Evolutionary conservation across 2,113 vertebrate species (phyloP), one percentile per base, ranked within the genome.

Genomic region (Blennius ocellaris): DNA sequence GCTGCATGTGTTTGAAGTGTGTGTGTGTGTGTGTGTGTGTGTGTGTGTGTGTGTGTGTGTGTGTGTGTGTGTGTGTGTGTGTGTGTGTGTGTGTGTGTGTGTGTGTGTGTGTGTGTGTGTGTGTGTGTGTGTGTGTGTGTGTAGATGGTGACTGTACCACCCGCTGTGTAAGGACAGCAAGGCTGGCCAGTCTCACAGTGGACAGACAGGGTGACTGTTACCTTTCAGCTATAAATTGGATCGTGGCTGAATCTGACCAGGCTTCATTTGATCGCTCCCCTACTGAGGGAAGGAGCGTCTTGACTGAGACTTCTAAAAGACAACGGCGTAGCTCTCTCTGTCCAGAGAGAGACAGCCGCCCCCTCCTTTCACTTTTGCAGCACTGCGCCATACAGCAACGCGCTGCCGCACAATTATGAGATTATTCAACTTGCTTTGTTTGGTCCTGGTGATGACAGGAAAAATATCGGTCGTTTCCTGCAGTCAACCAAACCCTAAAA

Each of bases 1-100:
- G 52, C 70, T 59, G 30, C 0, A 21, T 38, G 67, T 54, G 65
- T 80, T 85, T 82, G 69, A 88, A 86, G 71, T 72, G 11, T 59
- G 11, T 44, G 30, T 39, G 14, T 58, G 43, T 58, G 45, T 41
- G 36, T 61, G 73, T 68, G 39, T 55, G 65, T 62, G 37, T 62
- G 21, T 30, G 21, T 30, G 21, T 30, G 21, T 2, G 21, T 2
- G 21, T 30, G 21, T 30, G 21, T 30, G 21, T 2, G 21, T 2
- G 21, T 30, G 21, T 30, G 21, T 30, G 21, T 2, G 21, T 2
- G 43, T 58, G 45, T 41, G 36, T 61, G 73, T 68, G 39, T 55
- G 65, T 62, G 37, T 62, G n/a, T n/a, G n/a, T n/a, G n/a, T n/a
- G n/a, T n/a, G n/a, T n/a, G n/a, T 71, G 39, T 58, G 65, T 62